Evolutionary conservation across 1,140 invertebrate species (phyloP).

Genomic region (Colletes gigas): DNA sequence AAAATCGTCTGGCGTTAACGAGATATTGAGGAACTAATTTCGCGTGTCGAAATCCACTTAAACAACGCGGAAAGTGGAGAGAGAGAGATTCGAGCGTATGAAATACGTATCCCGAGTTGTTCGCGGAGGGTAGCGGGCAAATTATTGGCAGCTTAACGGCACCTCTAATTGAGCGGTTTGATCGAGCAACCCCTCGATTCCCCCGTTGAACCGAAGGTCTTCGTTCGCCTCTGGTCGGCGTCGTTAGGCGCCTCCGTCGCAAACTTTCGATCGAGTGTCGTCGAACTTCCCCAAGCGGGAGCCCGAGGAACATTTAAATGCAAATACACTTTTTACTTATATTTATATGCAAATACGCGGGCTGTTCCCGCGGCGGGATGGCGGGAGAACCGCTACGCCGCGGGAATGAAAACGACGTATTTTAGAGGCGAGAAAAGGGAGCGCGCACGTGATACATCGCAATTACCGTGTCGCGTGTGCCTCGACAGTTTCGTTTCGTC

Average conservation of each 20-base stretch:
- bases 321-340: constrained; percentile 65
- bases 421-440: constrained; percentile 24
- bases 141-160: neutral
- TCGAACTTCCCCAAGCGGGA: constrained; percentile 8
- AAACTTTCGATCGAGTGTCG: constrained; percentile 54
- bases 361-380: constrained; percentile 27
- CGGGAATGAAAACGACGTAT: constrained; percentile 18
- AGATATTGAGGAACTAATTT: neutral
- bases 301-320: constrained; percentile 58
- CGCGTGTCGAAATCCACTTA: no score
- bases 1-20: neutral
- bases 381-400: neutral
- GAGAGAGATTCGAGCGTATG: neutral
- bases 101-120: neutral
- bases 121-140: neutral
- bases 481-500: neutral
- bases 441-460: constrained; percentile 29
- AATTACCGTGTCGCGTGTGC: constrained; percentile 18
- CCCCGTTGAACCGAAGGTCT: neutral
- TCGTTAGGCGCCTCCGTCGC: constrained; percentile 35
- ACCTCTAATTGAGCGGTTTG: neutral
- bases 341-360: constrained; percentile 62
- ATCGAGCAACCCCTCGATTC: constrained; percentile 12
- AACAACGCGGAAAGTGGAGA: neutral
- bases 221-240: constrained; percentile 24